Percentiles rank a stretch among this genome's conserved stretches.
phyloP scores from a whole-genome alignment of 2,888 invertebrate species.

The Troides helena region DNA sequence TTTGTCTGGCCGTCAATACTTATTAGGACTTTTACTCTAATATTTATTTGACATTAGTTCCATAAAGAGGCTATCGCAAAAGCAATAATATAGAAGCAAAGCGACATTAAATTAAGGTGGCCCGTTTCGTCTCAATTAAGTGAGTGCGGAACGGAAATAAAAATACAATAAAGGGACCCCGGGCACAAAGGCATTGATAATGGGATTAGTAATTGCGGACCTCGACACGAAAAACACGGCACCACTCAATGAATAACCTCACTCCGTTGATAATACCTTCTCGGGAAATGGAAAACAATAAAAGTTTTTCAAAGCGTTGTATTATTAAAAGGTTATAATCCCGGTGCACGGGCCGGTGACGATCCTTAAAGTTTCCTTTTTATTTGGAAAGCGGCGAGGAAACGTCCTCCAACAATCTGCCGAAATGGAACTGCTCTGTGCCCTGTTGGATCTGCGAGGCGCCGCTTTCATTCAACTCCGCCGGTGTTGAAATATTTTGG shows the following conservation, averaged over 20 bases:
- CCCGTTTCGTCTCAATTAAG: conserved; percentile 66
- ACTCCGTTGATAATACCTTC: conserved; percentile 58
- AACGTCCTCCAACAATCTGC: conserved; percentile 5
- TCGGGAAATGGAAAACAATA: conserved; percentile 65
- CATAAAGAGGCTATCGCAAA: conserved; percentile 41
- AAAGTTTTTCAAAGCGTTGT: conserved; percentile 64
- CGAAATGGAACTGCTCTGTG: conserved; percentile 2
- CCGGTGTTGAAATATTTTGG: not conserved
- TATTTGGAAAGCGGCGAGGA: conserved; percentile 1
- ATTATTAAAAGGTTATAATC: conserved; percentile 75
- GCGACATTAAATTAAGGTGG: conserved; percentile 62
- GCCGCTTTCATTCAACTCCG: conserved; percentile 1
- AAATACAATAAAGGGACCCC: conserved; percentile 49
- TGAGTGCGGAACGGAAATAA: conserved; percentile 55
- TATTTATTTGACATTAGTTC: conserved; percentile 33
- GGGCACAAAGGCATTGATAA: conserved; percentile 57
- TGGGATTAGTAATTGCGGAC: conserved; percentile 65
- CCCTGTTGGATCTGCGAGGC: not conserved
- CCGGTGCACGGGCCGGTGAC: conserved; percentile 42
- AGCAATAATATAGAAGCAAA: conserved; percentile 57
- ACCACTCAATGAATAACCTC: conserved; percentile 68
- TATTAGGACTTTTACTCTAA: conserved; percentile 26
- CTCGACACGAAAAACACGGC: conserved; percentile 52
- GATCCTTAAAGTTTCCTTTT: conserved; percentile 14
- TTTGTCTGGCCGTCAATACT: conserved; percentile 1